A percentile compares a stretch with the other conserved stretches of the same genome.
phyloP scores from a whole-genome alignment of 2,888 invertebrate genomes.

The Lochmaea capreae region DNA sequence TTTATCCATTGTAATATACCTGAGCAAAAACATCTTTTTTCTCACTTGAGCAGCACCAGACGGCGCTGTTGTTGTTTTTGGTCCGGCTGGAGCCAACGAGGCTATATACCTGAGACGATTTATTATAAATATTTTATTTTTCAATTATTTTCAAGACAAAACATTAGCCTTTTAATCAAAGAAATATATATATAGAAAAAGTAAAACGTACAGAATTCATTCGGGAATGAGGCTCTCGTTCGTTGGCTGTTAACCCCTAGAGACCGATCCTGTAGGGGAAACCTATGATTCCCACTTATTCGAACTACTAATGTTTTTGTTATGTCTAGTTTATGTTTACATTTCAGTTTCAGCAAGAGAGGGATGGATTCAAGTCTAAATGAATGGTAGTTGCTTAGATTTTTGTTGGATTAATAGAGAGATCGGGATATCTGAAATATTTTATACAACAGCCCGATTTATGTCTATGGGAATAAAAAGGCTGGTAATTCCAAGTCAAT shows the following conservation, averaged over 20 bases:
- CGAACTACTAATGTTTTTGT: constrained; percentile 26
- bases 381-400: constrained; percentile 16
- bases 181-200: not conserved
- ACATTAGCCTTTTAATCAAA: not conserved
- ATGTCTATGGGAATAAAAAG: not conserved
- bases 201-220: not conserved
- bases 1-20: no score
- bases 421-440: not conserved
- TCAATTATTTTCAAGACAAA: no score
- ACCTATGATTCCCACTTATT: constrained; percentile 8
- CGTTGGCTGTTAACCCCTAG: constrained; percentile 1
- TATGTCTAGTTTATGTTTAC: constrained; percentile 29
- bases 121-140: no score
- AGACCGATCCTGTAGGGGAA: constrained; percentile 3
- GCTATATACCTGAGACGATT: no score
- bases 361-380: constrained; percentile 9
- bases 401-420: no score
- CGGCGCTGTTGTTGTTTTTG: no score
- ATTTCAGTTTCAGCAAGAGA: constrained; percentile 1
- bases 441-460: not conserved
- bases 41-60: no score
- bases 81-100: no score
- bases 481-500: no score
- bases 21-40: no score
- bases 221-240: not conserved